Evolutionary conservation across 2,113 vertebrate species (phyloP).

Genomic region (Cranoglanis bouderius): DNA sequence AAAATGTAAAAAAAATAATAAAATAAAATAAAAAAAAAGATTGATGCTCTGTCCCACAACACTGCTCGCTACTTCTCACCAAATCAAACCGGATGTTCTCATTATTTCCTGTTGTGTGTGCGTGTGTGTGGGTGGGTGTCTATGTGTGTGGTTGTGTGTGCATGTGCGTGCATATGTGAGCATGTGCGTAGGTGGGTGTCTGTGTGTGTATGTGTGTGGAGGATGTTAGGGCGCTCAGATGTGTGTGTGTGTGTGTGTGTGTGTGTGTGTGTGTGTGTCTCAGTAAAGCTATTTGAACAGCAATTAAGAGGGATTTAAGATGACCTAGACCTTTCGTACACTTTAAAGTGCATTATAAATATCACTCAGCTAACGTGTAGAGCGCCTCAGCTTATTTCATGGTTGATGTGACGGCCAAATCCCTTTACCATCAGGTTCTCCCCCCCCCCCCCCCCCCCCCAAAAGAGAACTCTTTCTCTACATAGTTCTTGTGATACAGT

Average conservation of each 20-base stretch:
- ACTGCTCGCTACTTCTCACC: conserved; percentile 10
- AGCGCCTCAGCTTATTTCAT: neutral
- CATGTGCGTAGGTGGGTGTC: neutral
- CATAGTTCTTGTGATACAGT: neutral
- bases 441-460: too few relatives aligned
- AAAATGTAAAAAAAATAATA: neutral
- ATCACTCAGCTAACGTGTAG: neutral
- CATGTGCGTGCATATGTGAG: neutral
- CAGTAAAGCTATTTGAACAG: conserved; percentile 12
- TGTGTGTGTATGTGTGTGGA: neutral
- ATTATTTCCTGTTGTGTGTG: conserved; percentile 53
- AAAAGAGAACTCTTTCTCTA: neutral
- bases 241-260: neutral
- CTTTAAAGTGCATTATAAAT: conserved; percentile 17
- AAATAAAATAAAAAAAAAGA: neutral
- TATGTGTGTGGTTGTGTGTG: conserved; percentile 15
- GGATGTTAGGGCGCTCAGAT: too few relatives aligned
- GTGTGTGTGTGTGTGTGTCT: conserved; percentile 18
- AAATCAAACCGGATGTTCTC: conserved; percentile 57
- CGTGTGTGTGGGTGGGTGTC: neutral
- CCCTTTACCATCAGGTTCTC: too few relatives aligned
- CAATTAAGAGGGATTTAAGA: conserved; percentile 25
- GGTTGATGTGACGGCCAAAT: neutral
- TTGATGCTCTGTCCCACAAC: neutral
- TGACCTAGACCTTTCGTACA: conserved; percentile 12